phyloP scores from a whole-genome alignment of 2,888 invertebrate genomes.

The Drosophila meridionalis region DNA sequence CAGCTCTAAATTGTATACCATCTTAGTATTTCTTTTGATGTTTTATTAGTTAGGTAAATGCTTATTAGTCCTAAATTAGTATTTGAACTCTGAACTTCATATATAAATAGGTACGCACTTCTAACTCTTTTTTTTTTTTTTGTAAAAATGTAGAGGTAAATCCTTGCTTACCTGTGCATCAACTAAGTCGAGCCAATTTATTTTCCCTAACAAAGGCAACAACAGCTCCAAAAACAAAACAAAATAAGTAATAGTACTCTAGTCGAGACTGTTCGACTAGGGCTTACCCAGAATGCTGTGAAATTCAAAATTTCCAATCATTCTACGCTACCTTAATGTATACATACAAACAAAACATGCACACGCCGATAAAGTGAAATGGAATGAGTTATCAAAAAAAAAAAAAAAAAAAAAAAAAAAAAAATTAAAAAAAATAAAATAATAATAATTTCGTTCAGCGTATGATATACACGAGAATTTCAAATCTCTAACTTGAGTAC shows the following conservation, averaged over 20 bases:
- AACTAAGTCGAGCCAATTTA: conserved; percentile 67
- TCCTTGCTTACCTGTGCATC: conserved; percentile 44
- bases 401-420: too few species aligned
- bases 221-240: conserved; percentile 11
- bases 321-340: too few species aligned
- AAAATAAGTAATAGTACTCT: background rate
- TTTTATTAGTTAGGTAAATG: background rate
- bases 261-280: too few species aligned
- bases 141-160: background rate
- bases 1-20: background rate
- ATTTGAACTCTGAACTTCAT: background rate
- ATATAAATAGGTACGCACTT: background rate
- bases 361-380: too few species aligned
- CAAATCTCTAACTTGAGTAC: too few species aligned
- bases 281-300: too few species aligned
- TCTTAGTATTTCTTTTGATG: background rate
- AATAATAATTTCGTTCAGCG: too few species aligned
- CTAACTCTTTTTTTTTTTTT: background rate
- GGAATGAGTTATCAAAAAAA: too few species aligned
- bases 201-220: conserved; percentile 68
- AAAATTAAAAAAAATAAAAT: too few species aligned
- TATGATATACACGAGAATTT: too few species aligned
- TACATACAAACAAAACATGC: too few species aligned
- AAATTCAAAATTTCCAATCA: too few species aligned
- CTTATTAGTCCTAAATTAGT: background rate